Evolutionary conservation across 2,888 invertebrate species (phyloP).

Genomic region (Rambutsinella grinnellia): DNA sequence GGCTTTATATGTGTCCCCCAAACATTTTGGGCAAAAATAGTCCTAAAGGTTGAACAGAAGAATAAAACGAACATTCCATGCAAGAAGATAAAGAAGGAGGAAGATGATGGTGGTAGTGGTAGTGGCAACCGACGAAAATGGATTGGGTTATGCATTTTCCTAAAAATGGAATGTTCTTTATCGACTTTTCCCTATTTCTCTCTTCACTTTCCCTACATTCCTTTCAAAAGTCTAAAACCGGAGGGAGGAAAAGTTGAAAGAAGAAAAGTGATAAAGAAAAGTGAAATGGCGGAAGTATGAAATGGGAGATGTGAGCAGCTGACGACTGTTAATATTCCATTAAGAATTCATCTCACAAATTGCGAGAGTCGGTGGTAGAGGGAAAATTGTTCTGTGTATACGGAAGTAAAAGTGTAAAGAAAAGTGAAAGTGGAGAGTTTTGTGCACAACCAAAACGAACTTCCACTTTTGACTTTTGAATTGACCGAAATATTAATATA

Average conservation of each 20-base stretch:
- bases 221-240: conserved; percentile 2
- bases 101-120: too few relatives aligned
- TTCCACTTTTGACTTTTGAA: conserved; percentile 40
- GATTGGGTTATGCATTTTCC: too few relatives aligned
- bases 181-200: background rate
- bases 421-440: conserved; percentile 10
- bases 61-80: too few relatives aligned
- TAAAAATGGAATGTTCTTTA: too few relatives aligned
- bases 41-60: too few relatives aligned
- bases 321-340: conserved; percentile 49
- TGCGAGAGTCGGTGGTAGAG: too few relatives aligned
- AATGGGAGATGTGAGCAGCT: conserved; percentile 6
- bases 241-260: background rate
- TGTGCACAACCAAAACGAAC: too few relatives aligned
- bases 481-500: conserved; percentile 29
- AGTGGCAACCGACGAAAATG: too few relatives aligned
- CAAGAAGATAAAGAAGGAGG: too few relatives aligned
- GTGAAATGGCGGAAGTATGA: background rate
- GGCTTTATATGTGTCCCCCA: too few relatives aligned
- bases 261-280: background rate
- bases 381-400: too few relatives aligned
- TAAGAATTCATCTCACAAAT: conserved; percentile 47
- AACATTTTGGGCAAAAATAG: too few relatives aligned
- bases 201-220: background rate
- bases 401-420: background rate